These are phyloP conservation scores for Globodera rostochiensis DNA, from an alignment of 1,140 invertebrate genomes.

Conservation along the genomic window DNA sequence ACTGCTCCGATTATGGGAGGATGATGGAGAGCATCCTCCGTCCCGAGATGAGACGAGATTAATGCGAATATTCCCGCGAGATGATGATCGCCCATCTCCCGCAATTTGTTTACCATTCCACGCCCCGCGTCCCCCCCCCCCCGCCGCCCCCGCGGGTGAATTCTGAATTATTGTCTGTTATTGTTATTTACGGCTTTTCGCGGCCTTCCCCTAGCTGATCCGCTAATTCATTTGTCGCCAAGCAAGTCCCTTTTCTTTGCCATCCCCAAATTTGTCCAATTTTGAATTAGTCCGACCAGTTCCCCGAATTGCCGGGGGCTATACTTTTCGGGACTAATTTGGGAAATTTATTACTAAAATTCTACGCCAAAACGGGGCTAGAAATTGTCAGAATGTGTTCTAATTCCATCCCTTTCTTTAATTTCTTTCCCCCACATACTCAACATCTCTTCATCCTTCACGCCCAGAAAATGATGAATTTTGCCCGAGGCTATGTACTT, in stretches of 20 bases:
- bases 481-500: neutral
- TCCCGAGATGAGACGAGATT: neutral
- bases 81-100: neutral
- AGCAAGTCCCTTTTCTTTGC: neutral
- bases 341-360: neutral
- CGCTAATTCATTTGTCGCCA: constrained; percentile 9
- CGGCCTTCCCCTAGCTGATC: neutral
- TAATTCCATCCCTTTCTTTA: neutral
- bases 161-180: neutral
- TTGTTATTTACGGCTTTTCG: constrained; percentile 3
- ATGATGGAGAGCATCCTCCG: neutral
- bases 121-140: neutral
- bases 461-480: neutral
- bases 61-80: neutral
- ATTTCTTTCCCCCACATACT: neutral
- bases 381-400: too few species aligned
- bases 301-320: neutral
- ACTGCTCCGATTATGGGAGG: constrained; percentile 11
- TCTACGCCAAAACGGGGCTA: neutral
- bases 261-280: neutral
- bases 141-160: neutral
- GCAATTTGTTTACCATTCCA: constrained; percentile 14
- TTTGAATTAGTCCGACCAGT: constrained; percentile 2
- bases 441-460: neutral
- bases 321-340: constrained; percentile 10